Conservation (phyloP, 2,888 invertebrate species). For the Eristalis arbustorum region DNA sequence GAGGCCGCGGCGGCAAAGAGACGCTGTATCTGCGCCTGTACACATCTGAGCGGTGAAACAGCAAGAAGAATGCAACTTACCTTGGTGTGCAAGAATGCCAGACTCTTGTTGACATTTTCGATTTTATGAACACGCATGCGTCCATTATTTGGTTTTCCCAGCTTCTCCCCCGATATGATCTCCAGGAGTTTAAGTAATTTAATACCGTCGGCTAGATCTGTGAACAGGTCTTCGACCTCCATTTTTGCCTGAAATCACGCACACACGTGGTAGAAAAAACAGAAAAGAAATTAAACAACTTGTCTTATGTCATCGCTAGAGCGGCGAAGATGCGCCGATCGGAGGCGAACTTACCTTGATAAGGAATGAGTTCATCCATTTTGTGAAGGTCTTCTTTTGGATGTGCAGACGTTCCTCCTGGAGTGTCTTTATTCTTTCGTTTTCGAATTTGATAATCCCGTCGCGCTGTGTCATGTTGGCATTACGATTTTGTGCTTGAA, state of each 20-base stretch:
- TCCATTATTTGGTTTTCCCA: conserved; percentile 97
- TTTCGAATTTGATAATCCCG: conserved; percentile 96
- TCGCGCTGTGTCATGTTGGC: conserved; percentile 94
- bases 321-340: background rate
- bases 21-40: conserved; percentile 15
- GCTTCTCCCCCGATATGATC: conserved; percentile 98
- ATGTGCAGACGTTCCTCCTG: conserved; percentile 98
- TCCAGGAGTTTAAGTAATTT: conserved; percentile 95
- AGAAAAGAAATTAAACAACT: conserved; percentile 10
- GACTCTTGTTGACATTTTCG: conserved; percentile 98
- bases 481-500: conserved; percentile 84
- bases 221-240: conserved; percentile 98
- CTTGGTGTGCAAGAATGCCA: conserved; percentile 97
- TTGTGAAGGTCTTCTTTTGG: conserved; percentile 99
- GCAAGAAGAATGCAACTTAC: conserved; percentile 79
- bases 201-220: conserved; percentile 96
- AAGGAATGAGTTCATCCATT: conserved; percentile 99
- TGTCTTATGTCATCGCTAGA: background rate
- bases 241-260: conserved; percentile 89
- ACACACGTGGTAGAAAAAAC: background rate
- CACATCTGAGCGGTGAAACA: background rate
- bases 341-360: conserved; percentile 90
- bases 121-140: conserved; percentile 99
- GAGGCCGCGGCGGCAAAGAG: background rate
- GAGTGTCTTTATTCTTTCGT: conserved; percentile 96